Percentiles rank a stretch among this genome's conserved stretches.
Conservation (phyloP, 2,888 invertebrate species). For the Drosophila percnosoma region DNA sequence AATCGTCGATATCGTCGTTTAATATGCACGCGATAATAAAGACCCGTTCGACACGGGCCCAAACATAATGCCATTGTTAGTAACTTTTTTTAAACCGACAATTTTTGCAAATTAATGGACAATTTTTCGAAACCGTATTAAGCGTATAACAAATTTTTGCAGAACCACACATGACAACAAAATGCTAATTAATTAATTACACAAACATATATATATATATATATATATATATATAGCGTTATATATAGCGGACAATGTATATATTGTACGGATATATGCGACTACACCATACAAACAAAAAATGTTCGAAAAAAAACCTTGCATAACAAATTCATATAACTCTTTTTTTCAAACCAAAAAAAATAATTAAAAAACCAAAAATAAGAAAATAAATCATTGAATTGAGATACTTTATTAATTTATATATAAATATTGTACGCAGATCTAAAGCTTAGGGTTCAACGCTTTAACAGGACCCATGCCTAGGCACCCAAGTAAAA, state of each 20-base stretch:
- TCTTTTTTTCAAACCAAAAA: slow-evolving; percentile 73
- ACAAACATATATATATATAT: slow-evolving; percentile 33
- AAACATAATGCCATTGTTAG: slow-evolving; percentile 63
- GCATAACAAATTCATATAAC: slow-evolving; percentile 85
- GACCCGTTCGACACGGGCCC: slow-evolving; percentile 17
- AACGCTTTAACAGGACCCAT: slow-evolving; percentile 42
- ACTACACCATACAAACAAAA: slow-evolving; percentile 66
- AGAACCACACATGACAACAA: slow-evolving; percentile 50
- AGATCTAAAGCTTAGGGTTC: slow-evolving; percentile 62
- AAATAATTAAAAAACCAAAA: slow-evolving; percentile 35
- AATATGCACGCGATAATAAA: slow-evolving; percentile 71
- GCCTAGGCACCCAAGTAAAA: slow-evolving; percentile 42
- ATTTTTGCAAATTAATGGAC: slow-evolving; percentile 62
- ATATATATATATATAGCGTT: slow-evolving; percentile 28
- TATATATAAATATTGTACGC: slow-evolving; percentile 69
- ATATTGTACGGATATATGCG: slow-evolving; percentile 48
- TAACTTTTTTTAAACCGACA: slow-evolving; percentile 55
- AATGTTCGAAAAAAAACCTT: slow-evolving; percentile 81
- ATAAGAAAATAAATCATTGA: slow-evolving; percentile 37
- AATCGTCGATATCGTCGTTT: slow-evolving; percentile 55
- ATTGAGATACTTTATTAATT: slow-evolving; percentile 60
- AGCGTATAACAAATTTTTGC: slow-evolving; percentile 54
- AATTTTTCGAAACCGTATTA: slow-evolving; percentile 50
- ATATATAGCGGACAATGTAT: slow-evolving; percentile 45
- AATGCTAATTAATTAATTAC: slow-evolving; percentile 69